Percentiles rank a stretch among this genome's conserved stretches.
These are phyloP conservation scores for Pantherophis vulpinus DNA, from an alignment of 2,797 vertebrate genomes.

Conservation along the genomic window DNA sequence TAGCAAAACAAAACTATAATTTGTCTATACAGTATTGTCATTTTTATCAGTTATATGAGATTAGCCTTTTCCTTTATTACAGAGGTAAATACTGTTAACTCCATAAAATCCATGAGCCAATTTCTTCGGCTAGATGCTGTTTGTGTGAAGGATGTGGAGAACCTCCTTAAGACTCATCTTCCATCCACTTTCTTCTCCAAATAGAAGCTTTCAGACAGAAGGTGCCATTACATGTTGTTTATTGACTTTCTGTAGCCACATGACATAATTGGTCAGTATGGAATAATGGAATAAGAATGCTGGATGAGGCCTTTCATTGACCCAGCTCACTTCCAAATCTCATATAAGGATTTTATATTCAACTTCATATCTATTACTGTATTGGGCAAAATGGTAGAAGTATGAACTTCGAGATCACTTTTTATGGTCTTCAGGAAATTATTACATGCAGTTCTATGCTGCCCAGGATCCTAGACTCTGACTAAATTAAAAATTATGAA, in stretches of 20 bases:
- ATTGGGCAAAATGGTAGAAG: background rate
- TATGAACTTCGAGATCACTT: background rate
- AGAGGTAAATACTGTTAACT: background rate
- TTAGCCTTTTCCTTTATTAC: background rate
- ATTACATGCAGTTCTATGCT: background rate
- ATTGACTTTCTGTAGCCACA: background rate
- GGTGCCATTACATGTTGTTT: background rate
- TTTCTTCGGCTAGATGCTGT: background rate
- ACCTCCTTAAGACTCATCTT: background rate
- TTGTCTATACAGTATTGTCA: background rate
- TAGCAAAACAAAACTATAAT: background rate
- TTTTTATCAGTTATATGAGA: background rate
- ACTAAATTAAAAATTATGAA: background rate
- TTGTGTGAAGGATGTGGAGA: background rate
- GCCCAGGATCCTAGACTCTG: background rate
- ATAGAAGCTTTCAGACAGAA: background rate
- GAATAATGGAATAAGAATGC: background rate
- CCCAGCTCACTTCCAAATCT: background rate
- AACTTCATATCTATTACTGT: background rate
- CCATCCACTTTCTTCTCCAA: background rate
- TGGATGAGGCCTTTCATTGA: background rate
- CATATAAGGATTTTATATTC: background rate
- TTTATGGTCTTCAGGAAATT: background rate
- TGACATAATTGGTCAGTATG: background rate
- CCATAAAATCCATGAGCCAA: background rate